These are phyloP conservation scores for Danaus plexippus DNA, from an alignment of 1,140 invertebrate species.

Conservation along the genomic window DNA sequence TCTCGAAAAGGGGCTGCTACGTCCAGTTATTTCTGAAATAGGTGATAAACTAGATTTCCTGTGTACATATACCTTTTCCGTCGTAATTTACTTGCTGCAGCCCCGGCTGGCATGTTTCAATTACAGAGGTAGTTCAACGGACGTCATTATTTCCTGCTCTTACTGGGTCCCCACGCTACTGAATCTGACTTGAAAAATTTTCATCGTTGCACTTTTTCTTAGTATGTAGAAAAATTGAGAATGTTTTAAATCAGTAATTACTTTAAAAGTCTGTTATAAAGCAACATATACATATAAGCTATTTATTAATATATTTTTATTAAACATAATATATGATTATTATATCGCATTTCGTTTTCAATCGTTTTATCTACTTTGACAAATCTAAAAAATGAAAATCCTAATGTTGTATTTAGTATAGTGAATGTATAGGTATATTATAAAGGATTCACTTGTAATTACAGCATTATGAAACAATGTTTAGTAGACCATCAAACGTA, in stretches of 20 bases:
- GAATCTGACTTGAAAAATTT: slow-evolving; percentile 13
- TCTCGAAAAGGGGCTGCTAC: no score
- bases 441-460: no score
- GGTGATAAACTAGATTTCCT: slow-evolving; percentile 38
- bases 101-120: slow-evolving; percentile 42
- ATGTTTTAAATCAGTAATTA: slow-evolving; percentile 1
- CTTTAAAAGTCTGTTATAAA: neutral
- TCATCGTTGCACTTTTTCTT: slow-evolving; percentile 3
- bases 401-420: no score
- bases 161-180: slow-evolving; percentile 8
- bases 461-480: no score
- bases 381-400: no score
- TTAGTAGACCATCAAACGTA: no score
- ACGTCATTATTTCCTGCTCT: slow-evolving; percentile 53
- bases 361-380: no score
- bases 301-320: slow-evolving; percentile 1
- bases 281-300: no score
- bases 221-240: slow-evolving; percentile 2
- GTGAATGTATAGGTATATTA: no score
- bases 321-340: neutral
- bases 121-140: slow-evolving; percentile 36
- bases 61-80: slow-evolving; percentile 42
- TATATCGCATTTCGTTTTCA: neutral
- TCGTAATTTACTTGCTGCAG: slow-evolving; percentile 39
- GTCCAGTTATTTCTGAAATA: slow-evolving; percentile 26